Conservation (phyloP, 2,797 vertebrate species). For the Danio jaintianensis region DNA sequence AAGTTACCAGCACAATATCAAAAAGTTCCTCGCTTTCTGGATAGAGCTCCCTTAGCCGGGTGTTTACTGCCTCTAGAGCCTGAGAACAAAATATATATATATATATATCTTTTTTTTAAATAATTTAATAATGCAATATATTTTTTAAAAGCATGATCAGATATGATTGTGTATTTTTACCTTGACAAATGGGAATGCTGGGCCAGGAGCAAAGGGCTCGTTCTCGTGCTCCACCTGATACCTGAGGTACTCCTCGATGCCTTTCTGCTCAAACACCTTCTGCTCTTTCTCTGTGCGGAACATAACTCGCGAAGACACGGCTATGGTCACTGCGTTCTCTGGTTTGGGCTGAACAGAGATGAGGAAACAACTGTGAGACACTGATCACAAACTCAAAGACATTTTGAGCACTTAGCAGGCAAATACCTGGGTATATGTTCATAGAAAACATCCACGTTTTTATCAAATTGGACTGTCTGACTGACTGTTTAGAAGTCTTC, state of each 20-base stretch:
- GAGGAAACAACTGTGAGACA: constrained; percentile 1
- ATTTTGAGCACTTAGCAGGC: neutral
- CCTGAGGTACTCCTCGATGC: constrained; percentile 92
- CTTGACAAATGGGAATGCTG: constrained; percentile 95
- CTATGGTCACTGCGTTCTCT: constrained; percentile 92
- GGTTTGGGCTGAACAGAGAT: constrained; percentile 86
- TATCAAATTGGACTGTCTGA: neutral
- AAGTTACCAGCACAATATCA: constrained; percentile 95
- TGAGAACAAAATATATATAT: too few species aligned
- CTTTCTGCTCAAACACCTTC: constrained; percentile 87
- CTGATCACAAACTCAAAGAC: neutral
- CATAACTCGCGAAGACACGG: constrained; percentile 91
- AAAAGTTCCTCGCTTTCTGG: constrained; percentile 94
- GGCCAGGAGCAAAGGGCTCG: constrained; percentile 91
- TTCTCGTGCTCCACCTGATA: constrained; percentile 95
- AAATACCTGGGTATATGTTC: neutral
- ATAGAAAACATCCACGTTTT: neutral
- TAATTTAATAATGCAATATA: too few species aligned
- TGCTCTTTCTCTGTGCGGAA: constrained; percentile 95
- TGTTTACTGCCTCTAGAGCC: constrained; percentile 93
- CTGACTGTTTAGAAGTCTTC: too few species aligned
- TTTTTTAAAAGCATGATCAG: neutral
- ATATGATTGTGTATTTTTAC: constrained; percentile 72
- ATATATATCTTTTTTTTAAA: too few species aligned
- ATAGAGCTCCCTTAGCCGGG: constrained; percentile 86